Evolutionary conservation across 2,888 invertebrate genomes (phyloP), one percentile per base, ranked within the genome.

Genomic region (Bombyx huttoni): DNA sequence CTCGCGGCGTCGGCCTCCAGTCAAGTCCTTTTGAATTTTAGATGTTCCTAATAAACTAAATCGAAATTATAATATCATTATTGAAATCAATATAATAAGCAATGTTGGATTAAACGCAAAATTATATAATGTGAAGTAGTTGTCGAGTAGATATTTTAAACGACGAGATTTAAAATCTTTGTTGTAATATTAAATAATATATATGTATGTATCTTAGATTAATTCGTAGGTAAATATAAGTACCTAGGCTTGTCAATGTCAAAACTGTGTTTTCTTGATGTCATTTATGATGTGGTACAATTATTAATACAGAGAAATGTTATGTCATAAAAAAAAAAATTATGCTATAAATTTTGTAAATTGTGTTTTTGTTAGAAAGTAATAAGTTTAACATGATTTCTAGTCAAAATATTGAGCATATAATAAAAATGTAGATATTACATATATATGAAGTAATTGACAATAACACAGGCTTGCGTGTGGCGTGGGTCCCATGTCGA

Each of bases 371-470:
- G 77, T 84, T 86, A 83, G 81, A 82, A 75, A 78, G 71, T 84
- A 83, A 81, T 81, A 78, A 81, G 76, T 82, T 80, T 80, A 84
- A 84, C 82, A 87, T 83, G 87, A 84, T 86, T 88, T 89, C 89
- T 89, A 89, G 89, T 89, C 89, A 89, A 86, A 86, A 82, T 85
- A 86, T 87, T 84, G 83, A 88, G 79, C 86, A 83, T 85, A 86
- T 83, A 40, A 40, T 81, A 79, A 82, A 49, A 80, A 74, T 79
- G 84, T 87, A 87, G 82, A 81, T 84, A 81, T 77, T 75, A 24
- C 24, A 24, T 24, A 81, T 78, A 80, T 74, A 78, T 69, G 79
- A 79, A 75, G 81, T 85, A 86, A 81, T 83, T 89, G 89, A 89
- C 89, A 89, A 89, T 89, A 89, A 89, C 77, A 78, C 78, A 64